Evolutionary conservation across 2,888 invertebrate species (phyloP).

Genomic region (Escarpia spicata): DNA sequence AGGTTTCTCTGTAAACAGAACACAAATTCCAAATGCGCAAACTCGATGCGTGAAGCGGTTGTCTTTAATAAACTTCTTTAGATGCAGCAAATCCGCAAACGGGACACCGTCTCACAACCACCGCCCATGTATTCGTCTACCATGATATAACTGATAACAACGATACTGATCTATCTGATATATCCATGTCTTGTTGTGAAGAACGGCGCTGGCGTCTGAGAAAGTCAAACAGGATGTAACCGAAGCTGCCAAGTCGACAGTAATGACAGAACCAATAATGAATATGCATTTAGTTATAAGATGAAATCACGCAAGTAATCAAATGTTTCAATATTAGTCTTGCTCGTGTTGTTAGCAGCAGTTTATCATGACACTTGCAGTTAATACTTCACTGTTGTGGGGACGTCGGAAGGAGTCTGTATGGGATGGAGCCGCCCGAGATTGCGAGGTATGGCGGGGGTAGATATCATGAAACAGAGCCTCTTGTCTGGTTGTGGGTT

Average conservation of each 20-base stretch:
- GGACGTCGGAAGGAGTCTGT: too few relatives aligned
- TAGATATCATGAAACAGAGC: too few relatives aligned
- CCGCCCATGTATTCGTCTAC: neutral
- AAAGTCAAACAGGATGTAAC: neutral
- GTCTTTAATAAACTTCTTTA: too few relatives aligned
- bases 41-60: too few relatives aligned
- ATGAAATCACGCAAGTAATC: neutral
- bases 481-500: too few relatives aligned
- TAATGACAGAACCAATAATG: neutral
- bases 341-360: neutral
- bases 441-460: too few relatives aligned
- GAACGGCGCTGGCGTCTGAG: neutral
- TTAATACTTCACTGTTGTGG: neutral
- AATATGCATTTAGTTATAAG: constrained; percentile 3
- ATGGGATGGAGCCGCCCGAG: too few relatives aligned
- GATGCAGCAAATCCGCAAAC: neutral
- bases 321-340: neutral
- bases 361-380: neutral
- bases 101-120: neutral
- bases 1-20: too few relatives aligned
- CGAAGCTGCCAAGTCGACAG: neutral
- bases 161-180: neutral
- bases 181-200: neutral
- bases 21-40: too few relatives aligned
- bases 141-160: neutral